Evolutionary conservation across 2,888 invertebrate species (phyloP).

Genomic region (Agrilus biguttatus): DNA sequence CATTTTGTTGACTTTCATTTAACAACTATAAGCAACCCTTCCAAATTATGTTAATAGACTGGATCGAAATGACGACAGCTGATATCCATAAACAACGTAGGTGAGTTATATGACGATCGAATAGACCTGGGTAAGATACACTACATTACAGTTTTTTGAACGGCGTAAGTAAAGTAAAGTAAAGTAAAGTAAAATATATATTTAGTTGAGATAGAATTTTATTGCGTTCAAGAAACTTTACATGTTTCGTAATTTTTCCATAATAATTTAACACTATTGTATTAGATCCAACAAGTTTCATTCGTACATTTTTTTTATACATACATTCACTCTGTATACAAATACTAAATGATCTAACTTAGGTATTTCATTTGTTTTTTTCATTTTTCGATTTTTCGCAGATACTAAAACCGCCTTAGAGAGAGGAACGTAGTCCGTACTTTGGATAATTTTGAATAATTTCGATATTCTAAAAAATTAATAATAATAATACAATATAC

Average conservation of each 20-base stretch:
- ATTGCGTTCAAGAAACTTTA: constrained; percentile 38
- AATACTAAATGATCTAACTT: constrained; percentile 1
- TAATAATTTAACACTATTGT: constrained; percentile 29
- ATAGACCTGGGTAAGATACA: too few species aligned
- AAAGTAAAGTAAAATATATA: too few species aligned
- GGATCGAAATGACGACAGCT: too few species aligned
- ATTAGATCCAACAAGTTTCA: constrained; percentile 15
- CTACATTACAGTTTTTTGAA: too few species aligned
- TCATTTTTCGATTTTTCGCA: constrained; percentile 21
- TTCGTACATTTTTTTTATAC: constrained; percentile 12
- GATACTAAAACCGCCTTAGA: constrained; percentile 21
- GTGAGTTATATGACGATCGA: too few species aligned
- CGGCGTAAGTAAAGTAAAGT: too few species aligned
- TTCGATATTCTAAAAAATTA: constrained; percentile 24
- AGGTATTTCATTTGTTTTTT: too few species aligned
- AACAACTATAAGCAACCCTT: too few species aligned
- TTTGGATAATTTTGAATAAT: constrained; percentile 29
- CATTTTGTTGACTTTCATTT: too few species aligned
- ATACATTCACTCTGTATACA: constrained; percentile 7
- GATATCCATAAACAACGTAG: too few species aligned
- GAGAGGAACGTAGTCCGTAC: constrained; percentile 34
- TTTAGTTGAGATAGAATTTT: constrained; percentile 34
- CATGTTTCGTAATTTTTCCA: constrained; percentile 31
- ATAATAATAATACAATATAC: constrained; percentile 8
- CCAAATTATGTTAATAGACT: too few species aligned